Base-by-base conservation (phyloP, 2,888 invertebrate genomes). In the Pristionchus fissidentatus region DNA sequence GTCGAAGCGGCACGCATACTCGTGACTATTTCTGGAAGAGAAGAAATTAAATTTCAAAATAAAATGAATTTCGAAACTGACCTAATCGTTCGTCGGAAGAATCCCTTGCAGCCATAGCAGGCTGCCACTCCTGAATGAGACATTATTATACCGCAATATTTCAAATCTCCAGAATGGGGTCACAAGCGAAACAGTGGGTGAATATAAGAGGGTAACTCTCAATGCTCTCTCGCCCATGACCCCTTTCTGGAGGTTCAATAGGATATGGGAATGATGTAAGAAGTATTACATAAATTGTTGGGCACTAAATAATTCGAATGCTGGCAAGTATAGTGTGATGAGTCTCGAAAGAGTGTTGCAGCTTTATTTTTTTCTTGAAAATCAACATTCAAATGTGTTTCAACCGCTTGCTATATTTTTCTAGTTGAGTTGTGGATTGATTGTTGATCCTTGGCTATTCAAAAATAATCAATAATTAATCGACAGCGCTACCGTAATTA, bases 31-130 rank as follows among this genome's bases (percentile, higher is more conserved):
- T 32, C 75, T 77, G 70, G 41, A 70, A 70, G n/a, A n/a, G n/a
- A n/a, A n/a, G n/a, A n/a, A 26, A 15, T 35, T 0, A 10, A 7
- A 26, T 57, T 57, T 26, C 55, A 26, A 57, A 57, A 57, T 26
- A 26, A 26, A 52, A 10, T 62, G 13, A 66, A 35, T 62, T 62
- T 62, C 22, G 43, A 60, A 70, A 43, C 38, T 19, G 90, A 89
- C 62, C 91, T 87, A 62, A 91, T 91, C 3, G 91, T 90, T 19
- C 91, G 88, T 19, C 91, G 89, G 84, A 91, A 91, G 83, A 91
- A 91, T 15, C 91, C 91, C 83, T 89, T 89, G 86, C 89, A 89
- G 26, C 89, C 91, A 80, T 91, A 91, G 84, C 91, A 91, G n/a
- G 91, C 91, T 88, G 89, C 87, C 0, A 89, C 87, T 82, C 89